phyloP scores from a whole-genome alignment of 2,888 invertebrate genomes.

The Phortica magna region DNA sequence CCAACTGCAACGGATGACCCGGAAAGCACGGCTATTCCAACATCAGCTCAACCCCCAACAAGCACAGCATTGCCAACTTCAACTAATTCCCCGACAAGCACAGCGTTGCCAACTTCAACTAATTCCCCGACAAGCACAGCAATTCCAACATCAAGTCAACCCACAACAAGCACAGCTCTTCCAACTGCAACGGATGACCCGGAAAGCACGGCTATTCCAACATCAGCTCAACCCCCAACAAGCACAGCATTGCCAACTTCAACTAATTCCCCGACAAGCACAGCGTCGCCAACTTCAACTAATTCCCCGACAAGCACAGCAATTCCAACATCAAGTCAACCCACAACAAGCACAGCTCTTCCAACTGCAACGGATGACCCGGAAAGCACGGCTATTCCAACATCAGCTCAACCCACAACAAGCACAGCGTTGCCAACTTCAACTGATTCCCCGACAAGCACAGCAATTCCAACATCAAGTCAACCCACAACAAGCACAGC shows the following conservation, averaged over 20 bases:
- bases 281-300: not conserved
- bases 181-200: constrained; percentile 18
- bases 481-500: too few species aligned
- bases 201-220: not conserved
- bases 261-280: not conserved
- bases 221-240: not conserved
- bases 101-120: constrained; percentile 20
- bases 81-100: not conserved
- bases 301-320: not conserved
- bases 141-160: not conserved
- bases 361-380: not conserved
- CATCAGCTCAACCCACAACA: too few species aligned
- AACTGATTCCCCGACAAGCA: too few species aligned
- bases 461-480: too few species aligned
- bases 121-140: constrained; percentile 22
- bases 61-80: constrained; percentile 16
- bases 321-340: not conserved
- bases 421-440: too few species aligned
- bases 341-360: not conserved
- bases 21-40: not conserved
- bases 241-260: constrained; percentile 1
- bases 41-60: not conserved
- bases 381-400: too few species aligned
- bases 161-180: constrained; percentile 1
- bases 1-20: not conserved